A percentile compares a stretch with the other conserved stretches of the same genome.
These are phyloP conservation scores for Macrocentrus cingulum DNA, from an alignment of 1,140 invertebrate species.

Conservation along the genomic window DNA sequence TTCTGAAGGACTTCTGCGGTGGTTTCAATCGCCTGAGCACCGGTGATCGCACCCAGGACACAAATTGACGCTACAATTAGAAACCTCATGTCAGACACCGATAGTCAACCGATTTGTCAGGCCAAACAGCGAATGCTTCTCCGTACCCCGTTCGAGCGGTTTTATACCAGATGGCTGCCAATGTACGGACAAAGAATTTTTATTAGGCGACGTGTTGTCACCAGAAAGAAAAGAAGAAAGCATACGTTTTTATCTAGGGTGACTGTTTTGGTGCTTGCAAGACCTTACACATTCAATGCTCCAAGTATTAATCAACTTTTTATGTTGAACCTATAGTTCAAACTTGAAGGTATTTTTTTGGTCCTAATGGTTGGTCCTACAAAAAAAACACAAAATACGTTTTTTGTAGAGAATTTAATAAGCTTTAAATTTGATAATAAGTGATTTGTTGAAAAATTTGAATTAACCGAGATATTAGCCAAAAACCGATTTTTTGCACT, in stretches of 20 bases:
- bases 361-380: too few species aligned
- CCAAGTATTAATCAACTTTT: too few species aligned
- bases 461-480: too few species aligned
- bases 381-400: too few species aligned
- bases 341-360: too few species aligned
- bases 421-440: too few species aligned
- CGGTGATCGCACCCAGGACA: constrained; percentile 35
- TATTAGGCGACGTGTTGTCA: constrained; percentile 48
- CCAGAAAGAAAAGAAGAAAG: constrained; percentile 43
- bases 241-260: constrained; percentile 55
- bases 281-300: neutral
- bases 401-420: too few species aligned
- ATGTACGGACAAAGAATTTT: constrained; percentile 48
- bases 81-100: constrained; percentile 44
- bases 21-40: constrained; percentile 39
- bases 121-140: constrained; percentile 53
- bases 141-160: constrained; percentile 41
- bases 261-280: constrained; percentile 37
- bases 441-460: too few species aligned
- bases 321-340: too few species aligned
- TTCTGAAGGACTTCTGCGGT: constrained; percentile 44
- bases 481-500: too few species aligned
- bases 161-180: constrained; percentile 50
- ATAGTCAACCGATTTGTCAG: constrained; percentile 44
- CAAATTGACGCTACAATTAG: constrained; percentile 37